Evolutionary conservation across 2,113 vertebrate genomes (phyloP).

Genomic region (Girardinichthys multiradiatus): DNA sequence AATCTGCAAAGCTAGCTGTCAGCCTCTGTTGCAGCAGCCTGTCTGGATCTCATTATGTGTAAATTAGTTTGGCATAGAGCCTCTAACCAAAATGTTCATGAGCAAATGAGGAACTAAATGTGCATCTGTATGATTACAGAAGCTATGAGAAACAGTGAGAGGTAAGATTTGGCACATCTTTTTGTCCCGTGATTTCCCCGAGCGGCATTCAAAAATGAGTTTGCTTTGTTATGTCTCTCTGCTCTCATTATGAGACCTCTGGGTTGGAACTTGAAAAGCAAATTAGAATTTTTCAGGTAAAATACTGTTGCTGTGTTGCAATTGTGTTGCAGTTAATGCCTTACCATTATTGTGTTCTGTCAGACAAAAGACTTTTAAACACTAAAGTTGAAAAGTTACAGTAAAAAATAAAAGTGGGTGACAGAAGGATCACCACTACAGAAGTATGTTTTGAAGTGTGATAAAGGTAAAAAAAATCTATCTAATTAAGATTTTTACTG

Average conservation of each 20-base stretch:
- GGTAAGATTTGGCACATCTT: constrained; percentile 15
- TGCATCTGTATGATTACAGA: constrained; percentile 12
- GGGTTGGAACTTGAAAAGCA: neutral
- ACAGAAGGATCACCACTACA: too few relatives aligned
- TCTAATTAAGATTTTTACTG: too few relatives aligned
- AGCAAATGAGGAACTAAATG: constrained; percentile 18
- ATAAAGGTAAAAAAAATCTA: too few relatives aligned
- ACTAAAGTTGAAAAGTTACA: neutral
- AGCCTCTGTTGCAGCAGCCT: constrained; percentile 39
- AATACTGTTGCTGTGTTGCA: too few relatives aligned
- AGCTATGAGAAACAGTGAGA: neutral
- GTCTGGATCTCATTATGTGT: constrained; percentile 69
- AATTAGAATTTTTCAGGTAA: neutral
- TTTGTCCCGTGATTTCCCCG: constrained; percentile 19
- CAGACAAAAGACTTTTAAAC: too few relatives aligned
- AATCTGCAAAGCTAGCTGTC: constrained; percentile 50
- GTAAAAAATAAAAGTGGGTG: too few relatives aligned
- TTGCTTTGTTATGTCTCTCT: neutral
- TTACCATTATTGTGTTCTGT: neutral
- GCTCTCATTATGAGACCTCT: neutral
- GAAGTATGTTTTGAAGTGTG: too few relatives aligned
- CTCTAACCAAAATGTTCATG: neutral
- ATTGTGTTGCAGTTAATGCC: neutral
- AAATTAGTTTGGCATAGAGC: constrained; percentile 41
- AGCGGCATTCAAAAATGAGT: neutral